Evolutionary conservation across 2,113 vertebrate species (phyloP), one percentile per base, ranked within the genome.

Genomic region (Brienomyrus brachyistius): DNA sequence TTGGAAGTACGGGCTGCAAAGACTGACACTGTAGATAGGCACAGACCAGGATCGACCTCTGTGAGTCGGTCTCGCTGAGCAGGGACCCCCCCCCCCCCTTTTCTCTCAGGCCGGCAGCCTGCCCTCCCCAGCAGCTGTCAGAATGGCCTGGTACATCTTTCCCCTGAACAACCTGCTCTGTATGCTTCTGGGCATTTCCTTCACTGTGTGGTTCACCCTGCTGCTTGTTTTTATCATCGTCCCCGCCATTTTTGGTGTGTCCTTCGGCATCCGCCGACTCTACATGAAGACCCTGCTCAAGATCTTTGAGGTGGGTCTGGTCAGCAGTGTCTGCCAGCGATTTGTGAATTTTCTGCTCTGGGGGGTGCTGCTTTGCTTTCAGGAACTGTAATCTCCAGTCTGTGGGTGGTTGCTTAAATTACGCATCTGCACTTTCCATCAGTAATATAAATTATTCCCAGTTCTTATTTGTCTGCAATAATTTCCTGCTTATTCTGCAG

Each of bases 271-370:
- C 90, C 96, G 96, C 45, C 96, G 94, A 86, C 94, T 97, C 91
- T 99, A 99, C 94, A 97, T 98, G 96, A 97, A 96, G 93, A 97
- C 96, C 0, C 93, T 99, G 86, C 92, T 98, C 48, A 97, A 96
- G 91, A 94, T 98, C 88, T 99, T 98, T 93, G 97, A 97, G 96
- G 98, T 98, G 91, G 93, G 92, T 47, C 50, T 35, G 35, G 31
- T 40, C 52, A 43, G 50, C 11, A 50, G 2, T 86, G 48, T 31
- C 45, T 27, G 35, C 27, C 50, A 2, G 31, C 3, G 35, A 10
- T 21, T 9, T 54, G 1, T 19, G 2, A 27, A 19, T 13, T 50
- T 50, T 85, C 10, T 11, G 43, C 21, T 85, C 43, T 7, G 21
- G 31, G 31, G 80, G 43, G 21, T 1, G 17, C 82, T 84, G 21